Evolutionary conservation across 2,888 invertebrate genomes (phyloP).

Genomic region (Cerastoderma edule): DNA sequence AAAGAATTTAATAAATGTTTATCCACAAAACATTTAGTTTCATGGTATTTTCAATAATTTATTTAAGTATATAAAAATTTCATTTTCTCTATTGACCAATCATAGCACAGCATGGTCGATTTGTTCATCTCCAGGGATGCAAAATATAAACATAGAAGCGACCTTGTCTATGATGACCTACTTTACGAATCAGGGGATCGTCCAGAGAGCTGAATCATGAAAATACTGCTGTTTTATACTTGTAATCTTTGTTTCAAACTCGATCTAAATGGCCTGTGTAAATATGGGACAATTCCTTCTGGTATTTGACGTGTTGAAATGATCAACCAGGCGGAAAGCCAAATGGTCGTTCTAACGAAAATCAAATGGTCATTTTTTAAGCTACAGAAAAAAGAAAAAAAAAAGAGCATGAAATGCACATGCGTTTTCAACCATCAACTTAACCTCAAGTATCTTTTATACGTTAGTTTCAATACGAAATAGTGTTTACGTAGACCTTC

Average conservation of each 20-base stretch:
- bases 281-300: background rate
- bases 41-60: background rate
- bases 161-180: slow-evolving; percentile 8
- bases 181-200: background rate
- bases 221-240: too few species aligned
- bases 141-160: slow-evolving; percentile 18
- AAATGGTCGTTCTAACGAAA: background rate
- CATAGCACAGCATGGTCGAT: background rate
- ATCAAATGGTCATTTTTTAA: background rate
- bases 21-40: background rate
- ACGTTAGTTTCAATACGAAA: background rate
- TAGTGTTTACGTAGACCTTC: too few species aligned
- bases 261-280: background rate
- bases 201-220: background rate
- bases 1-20: background rate
- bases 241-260: too few species aligned
- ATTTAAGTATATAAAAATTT: too few species aligned
- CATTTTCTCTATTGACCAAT: slow-evolving; percentile 15
- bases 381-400: background rate
- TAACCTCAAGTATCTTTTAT: background rate
- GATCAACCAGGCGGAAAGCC: background rate
- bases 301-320: background rate
- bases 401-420: background rate
- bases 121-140: slow-evolving; percentile 23
- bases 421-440: background rate